A percentile compares a stretch with the other conserved stretches of the same genome.
Evolutionary conservation across 2,888 invertebrate species (phyloP).

Genomic region (Drosophila villosipedis): DNA sequence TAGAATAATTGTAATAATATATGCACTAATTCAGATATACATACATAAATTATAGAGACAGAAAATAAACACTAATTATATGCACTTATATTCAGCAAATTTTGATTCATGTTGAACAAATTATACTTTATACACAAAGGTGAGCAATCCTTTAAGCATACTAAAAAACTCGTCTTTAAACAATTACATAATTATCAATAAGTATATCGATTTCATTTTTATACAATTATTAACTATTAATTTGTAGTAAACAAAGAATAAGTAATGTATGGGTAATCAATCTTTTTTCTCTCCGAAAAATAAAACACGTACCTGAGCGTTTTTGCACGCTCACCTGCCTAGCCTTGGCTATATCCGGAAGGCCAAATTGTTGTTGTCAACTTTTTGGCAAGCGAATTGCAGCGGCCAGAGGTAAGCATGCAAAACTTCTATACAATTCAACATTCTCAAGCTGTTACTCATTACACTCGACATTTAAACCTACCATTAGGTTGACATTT

Average conservation of each 20-base stretch:
- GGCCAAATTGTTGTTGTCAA: conserved; percentile 2
- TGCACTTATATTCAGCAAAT: conserved; percentile 80
- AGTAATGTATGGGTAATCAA: conserved; percentile 86
- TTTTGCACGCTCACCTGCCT: conserved; percentile 64
- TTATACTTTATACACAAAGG: conserved; percentile 64
- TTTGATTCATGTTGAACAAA: conserved; percentile 76
- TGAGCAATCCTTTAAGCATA: conserved; percentile 67
- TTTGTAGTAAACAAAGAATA: conserved; percentile 78
- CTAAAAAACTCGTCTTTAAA: conserved; percentile 50
- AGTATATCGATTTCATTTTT: conserved; percentile 54
- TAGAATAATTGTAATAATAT: conserved; percentile 49
- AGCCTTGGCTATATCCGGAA: background rate
- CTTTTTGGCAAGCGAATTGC: conserved; percentile 7
- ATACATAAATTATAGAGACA: conserved; percentile 40
- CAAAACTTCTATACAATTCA: conserved; percentile 79
- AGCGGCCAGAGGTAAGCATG: conserved; percentile 37
- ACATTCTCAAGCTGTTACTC: conserved; percentile 79
- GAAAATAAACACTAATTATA: conserved; percentile 63
- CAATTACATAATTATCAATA: conserved; percentile 67
- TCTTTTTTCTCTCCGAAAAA: conserved; percentile 88
- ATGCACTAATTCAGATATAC: conserved; percentile 66
- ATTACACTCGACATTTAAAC: conserved; percentile 67
- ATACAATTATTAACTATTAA: conserved; percentile 72
- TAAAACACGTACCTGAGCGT: conserved; percentile 87
- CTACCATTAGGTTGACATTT: conserved; percentile 65